These are phyloP conservation scores for Pristis pectinata DNA, from an alignment of 2,797 vertebrate species.

Conservation along the genomic window DNA sequence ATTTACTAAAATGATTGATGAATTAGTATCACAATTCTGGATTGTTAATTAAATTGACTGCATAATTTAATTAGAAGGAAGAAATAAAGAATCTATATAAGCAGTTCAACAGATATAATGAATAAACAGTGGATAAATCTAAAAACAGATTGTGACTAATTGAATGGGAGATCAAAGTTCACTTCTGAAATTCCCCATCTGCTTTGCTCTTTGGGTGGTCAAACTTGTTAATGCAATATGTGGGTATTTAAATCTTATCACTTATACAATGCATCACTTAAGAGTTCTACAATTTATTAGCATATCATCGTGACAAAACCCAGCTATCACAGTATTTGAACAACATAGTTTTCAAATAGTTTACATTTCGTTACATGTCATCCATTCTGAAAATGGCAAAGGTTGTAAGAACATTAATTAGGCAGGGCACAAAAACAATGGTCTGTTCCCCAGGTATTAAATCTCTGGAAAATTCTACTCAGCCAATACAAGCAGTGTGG, in stretches of 20 bases:
- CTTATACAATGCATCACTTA: neutral
- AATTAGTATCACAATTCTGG: neutral
- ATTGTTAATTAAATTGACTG: neutral
- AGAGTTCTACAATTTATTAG: neutral
- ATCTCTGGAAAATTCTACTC: neutral
- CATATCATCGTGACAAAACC: neutral
- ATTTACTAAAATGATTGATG: neutral
- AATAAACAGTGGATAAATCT: neutral
- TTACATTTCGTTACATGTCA: neutral
- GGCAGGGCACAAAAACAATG: neutral
- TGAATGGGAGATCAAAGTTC: neutral
- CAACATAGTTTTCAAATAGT: no score
- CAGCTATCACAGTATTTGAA: neutral
- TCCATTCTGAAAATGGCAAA: no score
- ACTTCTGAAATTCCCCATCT: neutral
- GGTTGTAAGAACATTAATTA: neutral
- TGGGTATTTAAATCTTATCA: neutral
- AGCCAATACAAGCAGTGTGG: neutral
- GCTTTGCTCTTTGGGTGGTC: neutral
- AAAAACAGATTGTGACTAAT: neutral
- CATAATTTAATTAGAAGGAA: neutral
- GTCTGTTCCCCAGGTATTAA: neutral
- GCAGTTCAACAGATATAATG: neutral
- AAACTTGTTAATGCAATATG: neutral
- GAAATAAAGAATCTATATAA: neutral